These are phyloP conservation scores for Artemia sp. DNA, from an alignment of 2,888 invertebrate species.

Conservation along the genomic window DNA sequence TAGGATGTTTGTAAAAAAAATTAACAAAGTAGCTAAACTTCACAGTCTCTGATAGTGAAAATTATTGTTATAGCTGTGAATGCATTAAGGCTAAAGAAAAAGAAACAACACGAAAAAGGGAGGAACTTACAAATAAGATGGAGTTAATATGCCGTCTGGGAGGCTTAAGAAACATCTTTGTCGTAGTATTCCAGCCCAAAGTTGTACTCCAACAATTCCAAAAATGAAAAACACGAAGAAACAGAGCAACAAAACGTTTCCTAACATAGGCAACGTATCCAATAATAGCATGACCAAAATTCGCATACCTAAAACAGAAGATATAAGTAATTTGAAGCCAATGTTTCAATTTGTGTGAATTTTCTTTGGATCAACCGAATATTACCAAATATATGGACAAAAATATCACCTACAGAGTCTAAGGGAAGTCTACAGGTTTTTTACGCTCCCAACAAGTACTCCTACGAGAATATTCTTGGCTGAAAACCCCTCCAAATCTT, in stretches of 20 bases:
- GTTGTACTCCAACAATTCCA: constrained; percentile 96
- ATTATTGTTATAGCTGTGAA: too few species aligned
- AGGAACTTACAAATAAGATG: constrained; percentile 21
- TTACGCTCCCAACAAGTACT: too few species aligned
- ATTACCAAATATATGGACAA: background rate
- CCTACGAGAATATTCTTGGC: too few species aligned
- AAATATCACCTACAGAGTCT: background rate
- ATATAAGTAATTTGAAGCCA: constrained; percentile 21
- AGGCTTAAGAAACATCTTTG: constrained; percentile 75
- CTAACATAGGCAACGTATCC: constrained; percentile 97
- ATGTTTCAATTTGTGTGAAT: background rate
- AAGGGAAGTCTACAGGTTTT: too few species aligned
- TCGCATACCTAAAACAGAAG: constrained; percentile 64
- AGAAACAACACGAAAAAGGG: too few species aligned
- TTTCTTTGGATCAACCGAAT: too few species aligned
- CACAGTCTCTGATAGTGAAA: too few species aligned
- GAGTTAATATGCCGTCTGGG: constrained; percentile 32
- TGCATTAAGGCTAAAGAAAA: too few species aligned
- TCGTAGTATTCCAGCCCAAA: constrained; percentile 94
- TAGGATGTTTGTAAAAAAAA: too few species aligned
- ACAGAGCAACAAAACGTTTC: constrained; percentile 91
- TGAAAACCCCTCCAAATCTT: too few species aligned
- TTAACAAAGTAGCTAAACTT: too few species aligned
- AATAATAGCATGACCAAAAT: constrained; percentile 93
- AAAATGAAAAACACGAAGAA: constrained; percentile 99